Conservation (phyloP, 2,888 invertebrate species). For the Nomada ferruginata region DNA sequence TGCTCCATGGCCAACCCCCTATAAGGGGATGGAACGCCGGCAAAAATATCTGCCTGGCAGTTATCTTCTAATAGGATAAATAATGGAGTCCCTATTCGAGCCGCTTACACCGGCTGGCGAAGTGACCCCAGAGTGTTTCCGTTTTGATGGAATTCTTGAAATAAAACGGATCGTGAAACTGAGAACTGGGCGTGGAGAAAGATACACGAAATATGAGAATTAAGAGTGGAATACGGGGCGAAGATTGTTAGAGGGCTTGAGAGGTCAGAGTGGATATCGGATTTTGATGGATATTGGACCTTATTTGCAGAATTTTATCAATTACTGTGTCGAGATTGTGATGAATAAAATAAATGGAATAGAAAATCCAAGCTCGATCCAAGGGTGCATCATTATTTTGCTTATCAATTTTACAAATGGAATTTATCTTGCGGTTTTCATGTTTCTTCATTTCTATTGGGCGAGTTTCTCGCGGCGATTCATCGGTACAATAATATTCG, state of each 20-base stretch:
- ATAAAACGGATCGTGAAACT: conserved; percentile 26
- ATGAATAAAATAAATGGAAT: too few species aligned
- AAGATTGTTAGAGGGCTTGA: background rate
- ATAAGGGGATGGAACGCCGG: background rate
- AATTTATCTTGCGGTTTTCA: too few species aligned
- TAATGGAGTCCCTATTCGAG: conserved; percentile 53
- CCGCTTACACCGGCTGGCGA: conserved; percentile 29
- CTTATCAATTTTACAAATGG: too few species aligned
- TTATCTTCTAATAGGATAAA: conserved; percentile 65
- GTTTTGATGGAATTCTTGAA: conserved; percentile 48
- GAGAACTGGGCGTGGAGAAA: background rate
- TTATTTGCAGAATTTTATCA: background rate
- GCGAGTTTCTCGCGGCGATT: too few species aligned
- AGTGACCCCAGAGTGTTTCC: conserved; percentile 15
- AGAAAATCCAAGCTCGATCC: too few species aligned
- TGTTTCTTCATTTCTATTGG: too few species aligned
- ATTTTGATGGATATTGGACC: background rate
- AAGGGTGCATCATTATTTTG: too few species aligned
- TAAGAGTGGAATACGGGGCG: background rate
- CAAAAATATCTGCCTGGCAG: conserved; percentile 57
- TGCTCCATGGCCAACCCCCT: conserved; percentile 6
- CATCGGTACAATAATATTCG: too few species aligned
- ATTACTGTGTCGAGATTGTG: too few species aligned
- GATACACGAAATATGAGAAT: background rate
- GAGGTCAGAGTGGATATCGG: background rate